These are phyloP conservation scores for Muschampia plurimacula DNA, from an alignment of 2,888 invertebrate species.

Conservation along the genomic window DNA sequence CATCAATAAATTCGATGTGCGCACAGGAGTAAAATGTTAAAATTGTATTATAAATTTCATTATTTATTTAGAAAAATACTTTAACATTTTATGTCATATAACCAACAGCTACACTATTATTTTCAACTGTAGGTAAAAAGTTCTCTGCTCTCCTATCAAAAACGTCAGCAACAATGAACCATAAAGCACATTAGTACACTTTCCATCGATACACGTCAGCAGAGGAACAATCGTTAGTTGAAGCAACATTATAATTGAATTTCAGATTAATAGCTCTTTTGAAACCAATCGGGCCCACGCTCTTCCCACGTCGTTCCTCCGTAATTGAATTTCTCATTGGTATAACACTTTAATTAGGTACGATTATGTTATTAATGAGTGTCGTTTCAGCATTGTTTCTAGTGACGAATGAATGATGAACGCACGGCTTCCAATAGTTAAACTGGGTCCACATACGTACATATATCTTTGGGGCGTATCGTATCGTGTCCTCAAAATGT, in stretches of 20 bases:
- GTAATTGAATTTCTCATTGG: slow-evolving; percentile 72
- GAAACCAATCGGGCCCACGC: slow-evolving; percentile 54
- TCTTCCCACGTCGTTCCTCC: slow-evolving; percentile 58
- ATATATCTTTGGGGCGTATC: background rate
- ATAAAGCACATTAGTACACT: slow-evolving; percentile 11
- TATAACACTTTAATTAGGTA: slow-evolving; percentile 73
- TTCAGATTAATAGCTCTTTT: slow-evolving; percentile 74
- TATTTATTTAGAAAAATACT: no score
- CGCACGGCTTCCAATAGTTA: slow-evolving; percentile 51
- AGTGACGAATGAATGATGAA: slow-evolving; percentile 49
- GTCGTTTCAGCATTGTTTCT: slow-evolving; percentile 56
- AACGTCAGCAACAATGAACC: slow-evolving; percentile 13
- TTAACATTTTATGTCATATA: no score
- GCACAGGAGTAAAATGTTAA: no score
- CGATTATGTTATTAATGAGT: slow-evolving; percentile 68
- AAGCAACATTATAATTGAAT: slow-evolving; percentile 68
- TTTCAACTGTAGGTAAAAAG: background rate
- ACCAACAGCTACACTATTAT: fast-evolving
- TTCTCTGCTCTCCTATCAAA: background rate
- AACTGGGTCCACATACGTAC: background rate
- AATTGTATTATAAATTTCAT: no score
- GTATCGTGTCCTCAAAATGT: background rate
- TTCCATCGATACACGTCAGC: slow-evolving; percentile 28
- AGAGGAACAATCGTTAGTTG: slow-evolving; percentile 61
- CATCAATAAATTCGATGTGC: no score